Evolutionary conservation across 2,797 vertebrate species (phyloP).

Genomic region (Anas bernieri): DNA sequence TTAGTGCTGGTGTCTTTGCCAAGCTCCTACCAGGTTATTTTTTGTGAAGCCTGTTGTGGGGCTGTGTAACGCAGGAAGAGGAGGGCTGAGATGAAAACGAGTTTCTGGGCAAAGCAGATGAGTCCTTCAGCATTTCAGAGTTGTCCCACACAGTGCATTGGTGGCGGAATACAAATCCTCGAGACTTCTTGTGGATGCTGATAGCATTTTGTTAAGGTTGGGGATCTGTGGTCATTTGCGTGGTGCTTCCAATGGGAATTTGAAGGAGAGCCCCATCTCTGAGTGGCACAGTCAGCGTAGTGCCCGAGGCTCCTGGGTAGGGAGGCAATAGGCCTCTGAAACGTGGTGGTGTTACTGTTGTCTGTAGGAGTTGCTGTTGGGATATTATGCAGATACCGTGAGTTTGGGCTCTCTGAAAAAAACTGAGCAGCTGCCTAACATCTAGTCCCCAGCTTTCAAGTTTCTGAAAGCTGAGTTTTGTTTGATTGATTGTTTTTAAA

Average conservation of each 20-base stretch:
- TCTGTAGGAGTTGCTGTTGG: background rate
- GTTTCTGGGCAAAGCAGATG: background rate
- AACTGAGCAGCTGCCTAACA: background rate
- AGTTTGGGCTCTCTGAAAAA: background rate
- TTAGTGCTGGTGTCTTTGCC: background rate
- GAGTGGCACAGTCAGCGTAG: background rate
- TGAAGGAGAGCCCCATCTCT: background rate
- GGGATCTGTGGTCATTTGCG: background rate
- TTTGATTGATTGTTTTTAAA: background rate
- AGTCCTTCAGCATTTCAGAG: background rate
- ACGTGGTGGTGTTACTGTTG: background rate
- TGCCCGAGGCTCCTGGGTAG: background rate
- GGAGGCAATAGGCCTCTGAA: background rate
- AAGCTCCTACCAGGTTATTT: conserved; percentile 17
- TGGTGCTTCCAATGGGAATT: background rate
- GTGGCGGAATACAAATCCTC: background rate
- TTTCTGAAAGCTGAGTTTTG: background rate
- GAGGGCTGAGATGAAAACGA: background rate
- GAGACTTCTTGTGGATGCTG: background rate
- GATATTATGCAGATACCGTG: background rate
- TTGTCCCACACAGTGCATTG: background rate
- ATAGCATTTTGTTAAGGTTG: background rate
- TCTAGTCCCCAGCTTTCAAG: background rate
- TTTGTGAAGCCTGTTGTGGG: background rate
- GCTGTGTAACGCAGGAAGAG: background rate